Conservation (phyloP, 2,113 vertebrate genomes). For the Hydropotes inermis region DNA sequence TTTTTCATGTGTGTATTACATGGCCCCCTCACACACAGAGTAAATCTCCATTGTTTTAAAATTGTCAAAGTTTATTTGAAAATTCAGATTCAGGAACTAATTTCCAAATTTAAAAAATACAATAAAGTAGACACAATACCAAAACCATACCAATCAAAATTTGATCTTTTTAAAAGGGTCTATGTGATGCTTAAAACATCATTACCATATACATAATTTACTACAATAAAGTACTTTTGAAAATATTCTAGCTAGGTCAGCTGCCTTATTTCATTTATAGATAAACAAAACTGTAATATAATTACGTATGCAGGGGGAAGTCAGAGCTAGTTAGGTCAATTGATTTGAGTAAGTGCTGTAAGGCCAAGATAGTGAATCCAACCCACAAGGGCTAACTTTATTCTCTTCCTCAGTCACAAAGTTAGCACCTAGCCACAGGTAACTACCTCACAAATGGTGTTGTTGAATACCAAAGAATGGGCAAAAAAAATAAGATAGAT, state of each 20-base stretch:
- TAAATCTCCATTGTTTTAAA: neutral
- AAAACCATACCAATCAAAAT: slow-evolving; percentile 40
- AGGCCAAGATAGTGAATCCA: neutral
- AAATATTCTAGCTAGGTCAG: slow-evolving; percentile 42
- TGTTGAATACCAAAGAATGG: neutral
- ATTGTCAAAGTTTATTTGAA: slow-evolving; percentile 15
- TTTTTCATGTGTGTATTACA: neutral
- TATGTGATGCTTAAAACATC: slow-evolving; percentile 23
- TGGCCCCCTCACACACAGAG: neutral
- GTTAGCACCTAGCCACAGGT: neutral
- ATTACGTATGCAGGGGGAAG: neutral
- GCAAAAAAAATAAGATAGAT: neutral
- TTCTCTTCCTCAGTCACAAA: slow-evolving; percentile 15
- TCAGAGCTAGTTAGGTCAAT: slow-evolving; percentile 16
- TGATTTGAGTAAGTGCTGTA: slow-evolving; percentile 37
- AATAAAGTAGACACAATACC: neutral
- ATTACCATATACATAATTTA: slow-evolving; percentile 51
- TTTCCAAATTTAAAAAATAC: slow-evolving; percentile 22
- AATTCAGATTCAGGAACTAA: slow-evolving; percentile 8
- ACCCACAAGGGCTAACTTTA: neutral
- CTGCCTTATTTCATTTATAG: slow-evolving; percentile 46
- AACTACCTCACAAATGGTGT: neutral
- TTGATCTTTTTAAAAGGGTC: slow-evolving; percentile 14
- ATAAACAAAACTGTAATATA: slow-evolving; percentile 40
- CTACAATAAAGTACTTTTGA: slow-evolving; percentile 33